Evolutionary conservation across 2,113 vertebrate species (phyloP), one percentile per base, ranked within the genome.

Genomic region (Burhinus oedicnemus): DNA sequence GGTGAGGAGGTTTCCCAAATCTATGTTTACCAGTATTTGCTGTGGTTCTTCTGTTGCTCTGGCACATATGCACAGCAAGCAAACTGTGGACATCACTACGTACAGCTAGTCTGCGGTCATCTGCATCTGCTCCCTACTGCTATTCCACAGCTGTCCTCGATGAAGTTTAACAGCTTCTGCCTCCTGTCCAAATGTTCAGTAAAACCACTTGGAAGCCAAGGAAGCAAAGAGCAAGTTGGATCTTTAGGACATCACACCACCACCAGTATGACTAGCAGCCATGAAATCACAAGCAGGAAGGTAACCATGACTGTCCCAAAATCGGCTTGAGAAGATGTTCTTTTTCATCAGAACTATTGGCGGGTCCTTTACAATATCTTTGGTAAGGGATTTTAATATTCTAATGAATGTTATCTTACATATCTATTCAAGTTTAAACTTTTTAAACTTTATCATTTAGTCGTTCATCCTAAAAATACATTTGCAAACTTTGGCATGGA

Each of bases 61-160:
- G 68, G 14, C 25, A 57, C 25, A 11, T 11, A 47, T 1, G 12
- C 40, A 29, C 49, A 55, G 68, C 55, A 36, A 38, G 36, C 15
- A 58, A 60, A 69, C 9, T 45, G 27, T 27, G 47, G 10, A 36
- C 58, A 23, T 54, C 0, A 0, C 32, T 34, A 9, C 1, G 1
- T 34, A n/a, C 32, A 83, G n/a, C 44, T 60, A 38, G 45, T 32
- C 64, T 84, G 52, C 71, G 45, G 22, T 57, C n/a, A n/a, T 62
- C 47, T n/a, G 15, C n/a, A 12, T 32, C 57, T 83, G 47, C 45
- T 77, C 40, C 27, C 36, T 44, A 40, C 55, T 66, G 42, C 38
- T 36, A 32, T 36, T 55, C 49, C 80, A 51, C 26, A 60, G 49
- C 47, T 74, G 54, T 26, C 51, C 15, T 45, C 36, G n/a, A 47